A percentile compares a stretch with the other conserved stretches of the same genome.
Conservation (phyloP, 2,888 invertebrate species). For the Dryobotodes eremita region DNA sequence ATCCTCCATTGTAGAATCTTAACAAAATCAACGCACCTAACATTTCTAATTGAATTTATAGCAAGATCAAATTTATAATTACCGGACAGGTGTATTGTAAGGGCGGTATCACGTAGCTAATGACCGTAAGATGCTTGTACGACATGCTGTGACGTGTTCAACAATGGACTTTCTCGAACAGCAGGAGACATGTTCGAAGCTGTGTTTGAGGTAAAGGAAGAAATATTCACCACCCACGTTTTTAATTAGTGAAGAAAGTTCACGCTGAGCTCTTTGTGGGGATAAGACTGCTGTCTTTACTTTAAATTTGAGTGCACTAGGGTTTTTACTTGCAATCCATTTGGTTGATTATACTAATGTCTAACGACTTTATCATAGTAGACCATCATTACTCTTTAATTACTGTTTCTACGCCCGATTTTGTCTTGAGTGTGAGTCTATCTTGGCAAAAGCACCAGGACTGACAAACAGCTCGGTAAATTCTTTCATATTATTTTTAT, state of each 20-base stretch:
- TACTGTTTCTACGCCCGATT: background rate
- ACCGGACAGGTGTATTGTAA: conserved; percentile 45
- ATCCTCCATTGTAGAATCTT: background rate
- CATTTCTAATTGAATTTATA: conserved; percentile 35
- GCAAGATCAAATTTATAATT: conserved; percentile 53
- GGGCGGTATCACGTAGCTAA: conserved; percentile 35
- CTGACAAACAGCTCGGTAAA: background rate
- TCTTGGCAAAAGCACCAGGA: background rate
- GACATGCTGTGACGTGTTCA: conserved; percentile 55
- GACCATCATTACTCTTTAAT: background rate
- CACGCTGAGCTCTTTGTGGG: conserved; percentile 54
- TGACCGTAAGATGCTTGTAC: conserved; percentile 23
- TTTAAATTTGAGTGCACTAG: conserved; percentile 1
- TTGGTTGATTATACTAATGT: conserved; percentile 17
- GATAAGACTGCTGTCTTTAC: conserved; percentile 15
- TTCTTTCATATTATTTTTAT: background rate
- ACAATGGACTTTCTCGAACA: conserved; percentile 59
- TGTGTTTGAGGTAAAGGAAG: conserved; percentile 28
- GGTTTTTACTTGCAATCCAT: conserved; percentile 17
- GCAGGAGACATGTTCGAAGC: conserved; percentile 49
- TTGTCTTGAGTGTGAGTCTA: background rate
- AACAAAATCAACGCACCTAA: conserved; percentile 16
- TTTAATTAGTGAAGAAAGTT: conserved; percentile 58
- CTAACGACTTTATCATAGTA: background rate
- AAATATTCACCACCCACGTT: conserved; percentile 62